Base-by-base conservation (phyloP, 1,140 invertebrate genomes). In the Heliconius eleuchia region DNA sequence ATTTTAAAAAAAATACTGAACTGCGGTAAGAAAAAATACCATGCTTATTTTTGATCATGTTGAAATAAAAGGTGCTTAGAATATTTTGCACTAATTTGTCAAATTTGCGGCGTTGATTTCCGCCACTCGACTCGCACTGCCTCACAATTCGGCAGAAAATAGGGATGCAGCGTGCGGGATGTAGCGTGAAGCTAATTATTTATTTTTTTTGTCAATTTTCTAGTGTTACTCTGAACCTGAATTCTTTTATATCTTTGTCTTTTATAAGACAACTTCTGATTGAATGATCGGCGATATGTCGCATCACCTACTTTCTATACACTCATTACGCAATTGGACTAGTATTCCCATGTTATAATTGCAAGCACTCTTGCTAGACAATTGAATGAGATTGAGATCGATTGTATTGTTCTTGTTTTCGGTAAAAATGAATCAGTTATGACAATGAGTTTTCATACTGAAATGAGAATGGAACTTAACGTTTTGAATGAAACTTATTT, bases 341-440 rank as follows among this genome's bases (percentile, higher is more conserved):
- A 80, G 78, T 80, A 83, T 83, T 79, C 82, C n/a, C 74, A 73
- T 83, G 78, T 81, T 80, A 83, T 85, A 85, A 85, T 85, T 85
- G 80, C 77, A 78, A 82, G 71, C 71, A 73, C 76, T 83, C 80
- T 80, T 77, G 77, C 76, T 79, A 83, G 60, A 83, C 82, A 81
- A 83, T 83, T 78, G 75, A 80, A 76, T 77, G 52, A 60, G 82
- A 81, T 77, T 79, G 73, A 79, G 72, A 75, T 71, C 72, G 79
- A 83, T 81, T 74, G 80, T 79, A 83, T 81, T 83, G 80, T 83
- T 79, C 79, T 80, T 80, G 57, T 80, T 82, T 79, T 80, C 75
- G 79, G 75, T 80, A 72, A 71, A 72, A 42, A 72, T 72, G 71
- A 72, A 72, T 72, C 30, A 72, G 71, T 42, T 39, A n/a, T 30